Base-by-base conservation (phyloP, 2,797 vertebrate species). In the Muscicapa striata region DNA sequence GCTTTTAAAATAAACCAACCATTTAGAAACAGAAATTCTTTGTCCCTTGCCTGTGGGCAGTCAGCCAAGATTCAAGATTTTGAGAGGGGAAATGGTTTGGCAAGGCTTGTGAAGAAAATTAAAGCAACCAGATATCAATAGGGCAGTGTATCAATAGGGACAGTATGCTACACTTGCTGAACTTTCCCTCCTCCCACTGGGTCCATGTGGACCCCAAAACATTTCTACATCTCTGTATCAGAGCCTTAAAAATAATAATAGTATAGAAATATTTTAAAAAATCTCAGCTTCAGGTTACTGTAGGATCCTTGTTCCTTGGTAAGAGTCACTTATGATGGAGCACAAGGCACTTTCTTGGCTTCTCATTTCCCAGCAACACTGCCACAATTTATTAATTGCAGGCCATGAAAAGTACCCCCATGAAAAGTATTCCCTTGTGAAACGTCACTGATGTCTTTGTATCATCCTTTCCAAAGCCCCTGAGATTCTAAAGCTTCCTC, bases 21-120 rank as follows among this genome's bases (percentile, higher is more conserved):
- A 88, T 85, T 80, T 86, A 61, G 92, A 93, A 84, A 41, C 58
- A 95, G 58, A 94, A 96, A 91, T 78, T 89, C 85, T 91, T 94
- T 94, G 89, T 94, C 88, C 69, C 62, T 75, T 73, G 66, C 23
- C 43, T 55, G 20, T 64, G 40, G 85, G 93, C 87, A 85, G 79
- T 24, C 83, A 52, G 89, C 83, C 95, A 96, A 93, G 46, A 88
- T 48, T 73, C 76, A 84, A 90, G 79, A 95, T 78, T 94, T 64
- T 73, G 66, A 94, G 61, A 94, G 43, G 76, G 84, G 38, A 93
- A 95, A 75, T 90, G 76, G 93, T 58, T 93, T 94, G 95, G 82
- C 93, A 88, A 84, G 63, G 41, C 54, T 78, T 95, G 43, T 92
- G 74, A 94, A 87, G 84, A 93, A 93, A 94, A 85, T 69, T 81